Conservation (phyloP, 2,888 invertebrate genomes). For the Drosophila greeni region DNA sequence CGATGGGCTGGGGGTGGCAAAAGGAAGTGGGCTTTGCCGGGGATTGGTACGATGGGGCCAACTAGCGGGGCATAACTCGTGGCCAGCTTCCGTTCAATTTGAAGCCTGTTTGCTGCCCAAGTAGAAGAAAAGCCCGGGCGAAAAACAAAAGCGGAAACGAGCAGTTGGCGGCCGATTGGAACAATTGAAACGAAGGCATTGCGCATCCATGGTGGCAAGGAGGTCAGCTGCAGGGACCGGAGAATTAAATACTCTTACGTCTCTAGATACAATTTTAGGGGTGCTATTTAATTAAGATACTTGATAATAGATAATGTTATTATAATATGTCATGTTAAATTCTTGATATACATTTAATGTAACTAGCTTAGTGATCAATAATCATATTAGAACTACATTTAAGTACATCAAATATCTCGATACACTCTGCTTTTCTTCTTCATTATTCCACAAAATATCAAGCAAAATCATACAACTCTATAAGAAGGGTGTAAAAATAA, state of each 20-base stretch:
- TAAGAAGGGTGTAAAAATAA: slow-evolving; percentile 1
- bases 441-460: too few species aligned
- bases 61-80: slow-evolving; percentile 63
- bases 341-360: too few species aligned
- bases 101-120: slow-evolving; percentile 70
- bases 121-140: slow-evolving; percentile 56
- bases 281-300: too few species aligned
- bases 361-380: too few species aligned
- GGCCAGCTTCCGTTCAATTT: slow-evolving; percentile 69
- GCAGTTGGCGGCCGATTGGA: slow-evolving; percentile 70
- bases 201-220: slow-evolving; percentile 19
- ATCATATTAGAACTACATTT: too few species aligned
- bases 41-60: slow-evolving; percentile 41
- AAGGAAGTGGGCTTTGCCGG: slow-evolving; percentile 28
- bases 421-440: too few species aligned
- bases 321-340: too few species aligned
- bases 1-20: slow-evolving; percentile 26
- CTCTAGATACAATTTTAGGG: neutral
- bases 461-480: neutral
- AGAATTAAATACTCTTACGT: neutral
- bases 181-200: slow-evolving; percentile 63
- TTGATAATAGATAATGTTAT: too few species aligned
- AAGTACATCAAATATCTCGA: too few species aligned
- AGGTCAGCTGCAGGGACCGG: neutral
- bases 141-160: slow-evolving; percentile 70